phyloP scores from a whole-genome alignment of 2,113 vertebrate genomes.

The Podarcis muralis region DNA sequence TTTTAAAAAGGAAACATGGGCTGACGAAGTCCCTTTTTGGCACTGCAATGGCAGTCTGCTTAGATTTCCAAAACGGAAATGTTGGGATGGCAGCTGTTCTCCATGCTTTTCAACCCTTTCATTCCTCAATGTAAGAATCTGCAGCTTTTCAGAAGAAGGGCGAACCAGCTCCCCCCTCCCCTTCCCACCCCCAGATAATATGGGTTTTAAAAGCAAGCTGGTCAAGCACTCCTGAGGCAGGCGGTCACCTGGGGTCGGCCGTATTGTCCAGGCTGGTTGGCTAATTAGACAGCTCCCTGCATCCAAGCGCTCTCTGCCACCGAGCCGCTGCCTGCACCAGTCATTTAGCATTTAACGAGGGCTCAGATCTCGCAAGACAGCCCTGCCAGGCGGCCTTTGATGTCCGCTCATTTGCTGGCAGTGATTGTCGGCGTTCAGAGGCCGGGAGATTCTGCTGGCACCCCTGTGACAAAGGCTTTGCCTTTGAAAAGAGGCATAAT shows the following conservation, averaged over 20 bases:
- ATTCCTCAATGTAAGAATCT: background rate
- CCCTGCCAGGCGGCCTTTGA: background rate
- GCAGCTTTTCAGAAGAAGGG: background rate
- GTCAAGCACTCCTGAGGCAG: background rate
- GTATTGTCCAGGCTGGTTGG: background rate
- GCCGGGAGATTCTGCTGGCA: background rate
- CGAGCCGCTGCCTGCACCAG: background rate
- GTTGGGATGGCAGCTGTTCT: background rate
- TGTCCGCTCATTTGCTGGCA: background rate
- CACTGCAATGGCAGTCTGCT: background rate
- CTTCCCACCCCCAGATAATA: background rate
- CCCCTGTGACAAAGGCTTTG: background rate
- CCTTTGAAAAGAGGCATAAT: too few relatives aligned
- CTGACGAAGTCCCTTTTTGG: too few relatives aligned
- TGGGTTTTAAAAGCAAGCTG: background rate
- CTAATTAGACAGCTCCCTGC: background rate
- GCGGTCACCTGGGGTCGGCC: background rate
- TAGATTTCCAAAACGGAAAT: background rate
- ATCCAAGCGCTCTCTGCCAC: background rate
- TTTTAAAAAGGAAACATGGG: too few relatives aligned
- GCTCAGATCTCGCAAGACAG: conserved; percentile 11
- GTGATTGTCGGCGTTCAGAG: background rate
- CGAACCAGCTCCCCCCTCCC: background rate
- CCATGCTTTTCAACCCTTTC: background rate
- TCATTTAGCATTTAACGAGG: conserved; percentile 24